Base-by-base conservation (phyloP, 2,797 vertebrate species). In the Sebastes taczanowskii region DNA sequence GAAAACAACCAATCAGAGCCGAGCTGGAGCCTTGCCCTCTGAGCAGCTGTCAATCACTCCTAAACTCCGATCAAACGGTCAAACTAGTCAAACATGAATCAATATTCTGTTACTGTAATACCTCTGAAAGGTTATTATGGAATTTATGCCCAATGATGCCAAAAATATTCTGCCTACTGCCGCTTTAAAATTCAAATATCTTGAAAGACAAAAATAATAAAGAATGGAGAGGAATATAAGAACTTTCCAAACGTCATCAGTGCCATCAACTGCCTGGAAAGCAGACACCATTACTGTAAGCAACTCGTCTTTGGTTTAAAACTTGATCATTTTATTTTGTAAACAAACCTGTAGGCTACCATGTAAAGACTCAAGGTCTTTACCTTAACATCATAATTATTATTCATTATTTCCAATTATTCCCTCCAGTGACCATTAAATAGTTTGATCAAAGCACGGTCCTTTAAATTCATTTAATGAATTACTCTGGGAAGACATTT, bases 401-500 rank as follows among this genome's bases (percentile, higher is more conserved):
- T 49, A 77, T 59, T 49, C 29, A 74, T 80, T 60, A 65, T 61
- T 63, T 74, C 14, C 30, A 46, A 56, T 74, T n/a, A 68, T 71
- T 72, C 76, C 60, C 59, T 34, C 61, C 18, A 65, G 35, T 56
- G 56, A 58, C 53, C 32, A 46, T 78, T 71, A 42, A 42, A 42
- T 42, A 9, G 4, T 61, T 85, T 74, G 85, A 85, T 87, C 22
- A 80, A 76, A 77, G 23, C 2, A 5, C 72, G 29, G 27, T 20
- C 6, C 11, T 63, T 38, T 64, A 78, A 80, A 86, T 77, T 66
- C 4, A 20, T 16, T 52, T 25, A 38, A 70, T 66, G 14, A 76
- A 78, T 77, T 34, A 80, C 56, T 80, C 32, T 0, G 14, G 35
- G 7, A 13, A 66, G 14, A 56, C 20, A 38, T 42, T 74, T 14